phyloP scores from a whole-genome alignment of 2,888 invertebrate species.

The Cordilura impudica region DNA sequence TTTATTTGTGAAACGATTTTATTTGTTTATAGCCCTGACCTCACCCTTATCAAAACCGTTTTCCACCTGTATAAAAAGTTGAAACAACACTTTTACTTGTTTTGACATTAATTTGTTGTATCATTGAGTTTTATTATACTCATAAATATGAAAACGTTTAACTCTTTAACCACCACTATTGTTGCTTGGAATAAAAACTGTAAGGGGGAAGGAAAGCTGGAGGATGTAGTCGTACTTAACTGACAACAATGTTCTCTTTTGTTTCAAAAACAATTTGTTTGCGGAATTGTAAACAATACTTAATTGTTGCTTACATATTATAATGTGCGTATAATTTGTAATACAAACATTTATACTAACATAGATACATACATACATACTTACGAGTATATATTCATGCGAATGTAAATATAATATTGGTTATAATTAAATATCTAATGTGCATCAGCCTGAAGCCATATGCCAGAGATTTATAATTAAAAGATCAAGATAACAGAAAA shows the following conservation, averaged over 20 bases:
- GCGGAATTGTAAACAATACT: constrained; percentile 70
- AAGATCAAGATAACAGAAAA: constrained; percentile 35
- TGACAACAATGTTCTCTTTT: constrained; percentile 38
- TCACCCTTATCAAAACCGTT: background rate
- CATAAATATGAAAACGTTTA: constrained; percentile 77
- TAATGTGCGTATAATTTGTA: constrained; percentile 68
- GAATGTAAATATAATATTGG: constrained; percentile 21
- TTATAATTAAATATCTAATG: constrained; percentile 59
- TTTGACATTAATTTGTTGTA: constrained; percentile 73
- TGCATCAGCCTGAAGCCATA: constrained; percentile 76
- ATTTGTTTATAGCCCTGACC: background rate
- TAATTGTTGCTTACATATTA: constrained; percentile 74
- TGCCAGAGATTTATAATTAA: constrained; percentile 71
- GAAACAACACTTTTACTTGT: constrained; percentile 50
- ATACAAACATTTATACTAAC: constrained; percentile 29
- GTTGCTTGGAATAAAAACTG: background rate
- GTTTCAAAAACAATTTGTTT: constrained; percentile 48
- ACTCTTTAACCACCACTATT: constrained; percentile 67
- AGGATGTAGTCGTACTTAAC: constrained; percentile 4
- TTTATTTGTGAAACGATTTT: too few relatives aligned
- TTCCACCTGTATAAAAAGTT: constrained; percentile 36
- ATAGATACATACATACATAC: background rate
- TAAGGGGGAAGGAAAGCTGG: background rate
- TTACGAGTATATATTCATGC: background rate
- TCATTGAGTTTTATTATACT: constrained; percentile 75